Conservation (phyloP, 2,113 vertebrate species). For the Salvelinus namaycush region DNA sequence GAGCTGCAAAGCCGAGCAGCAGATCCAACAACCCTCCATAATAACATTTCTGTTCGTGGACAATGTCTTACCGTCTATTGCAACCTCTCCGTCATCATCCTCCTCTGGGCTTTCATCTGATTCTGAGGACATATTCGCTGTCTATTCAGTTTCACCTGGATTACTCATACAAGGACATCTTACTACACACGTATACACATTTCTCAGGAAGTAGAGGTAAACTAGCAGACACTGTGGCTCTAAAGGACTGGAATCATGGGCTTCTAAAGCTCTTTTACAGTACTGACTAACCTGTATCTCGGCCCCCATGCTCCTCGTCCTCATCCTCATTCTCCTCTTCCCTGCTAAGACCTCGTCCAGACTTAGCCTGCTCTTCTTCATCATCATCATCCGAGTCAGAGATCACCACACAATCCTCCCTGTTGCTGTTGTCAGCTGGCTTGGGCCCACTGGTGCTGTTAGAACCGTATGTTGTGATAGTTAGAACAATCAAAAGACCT, state of each 20-base stretch:
- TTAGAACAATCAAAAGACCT: too few relatives aligned
- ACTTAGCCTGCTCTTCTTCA: slow-evolving; percentile 55
- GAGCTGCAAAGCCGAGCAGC: too few relatives aligned
- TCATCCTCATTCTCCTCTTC: slow-evolving; percentile 31
- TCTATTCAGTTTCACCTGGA: slow-evolving; percentile 52
- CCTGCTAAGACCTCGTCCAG: slow-evolving; percentile 42
- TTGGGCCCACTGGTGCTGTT: slow-evolving; percentile 57
- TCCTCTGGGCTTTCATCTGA: slow-evolving; percentile 70
- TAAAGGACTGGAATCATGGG: neutral
- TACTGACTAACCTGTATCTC: slow-evolving; percentile 49
- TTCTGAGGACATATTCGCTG: slow-evolving; percentile 62
- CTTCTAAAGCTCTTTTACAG: neutral
- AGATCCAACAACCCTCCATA: neutral
- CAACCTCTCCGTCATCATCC: slow-evolving; percentile 63
- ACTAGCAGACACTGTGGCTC: too few relatives aligned
- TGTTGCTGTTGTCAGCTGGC: slow-evolving; percentile 63
- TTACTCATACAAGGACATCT: slow-evolving; percentile 8
- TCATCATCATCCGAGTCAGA: slow-evolving; percentile 70
- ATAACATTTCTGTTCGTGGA: slow-evolving; percentile 3
- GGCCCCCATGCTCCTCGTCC: slow-evolving; percentile 34
- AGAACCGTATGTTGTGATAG: neutral
- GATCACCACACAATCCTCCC: slow-evolving; percentile 79
- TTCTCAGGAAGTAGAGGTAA: slow-evolving; percentile 1
- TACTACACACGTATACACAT: slow-evolving; percentile 7
- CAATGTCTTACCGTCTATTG: slow-evolving; percentile 69